Evolutionary conservation across 1,140 invertebrate genomes (phyloP).

Genomic region (Heliconius eleuchia): DNA sequence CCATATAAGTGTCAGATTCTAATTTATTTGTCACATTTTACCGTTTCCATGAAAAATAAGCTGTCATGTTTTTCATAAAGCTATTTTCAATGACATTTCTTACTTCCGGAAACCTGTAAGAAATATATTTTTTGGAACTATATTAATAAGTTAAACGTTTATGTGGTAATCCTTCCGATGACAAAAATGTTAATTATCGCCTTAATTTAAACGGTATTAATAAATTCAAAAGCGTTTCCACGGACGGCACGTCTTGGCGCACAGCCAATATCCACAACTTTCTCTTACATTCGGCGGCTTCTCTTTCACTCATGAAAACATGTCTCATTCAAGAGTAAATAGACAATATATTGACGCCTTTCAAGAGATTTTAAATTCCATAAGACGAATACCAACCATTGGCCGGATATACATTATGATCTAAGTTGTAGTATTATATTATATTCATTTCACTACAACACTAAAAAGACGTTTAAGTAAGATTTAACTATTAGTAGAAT

Average conservation of each 20-base stretch:
- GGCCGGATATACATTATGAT: slow-evolving; percentile 70
- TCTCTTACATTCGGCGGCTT: slow-evolving; percentile 57
- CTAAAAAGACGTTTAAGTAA: no score
- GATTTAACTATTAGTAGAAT: no score
- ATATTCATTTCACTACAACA: no score
- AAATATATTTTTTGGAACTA: slow-evolving; percentile 25
- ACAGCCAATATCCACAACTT: slow-evolving; percentile 62
- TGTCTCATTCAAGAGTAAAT: slow-evolving; percentile 35
- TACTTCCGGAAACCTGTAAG: slow-evolving; percentile 25
- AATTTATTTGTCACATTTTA: slow-evolving; percentile 9
- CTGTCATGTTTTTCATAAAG: slow-evolving; percentile 12
- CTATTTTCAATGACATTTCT: slow-evolving; percentile 17
- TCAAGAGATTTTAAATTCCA: slow-evolving; percentile 69
- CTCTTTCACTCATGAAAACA: slow-evolving; percentile 45
- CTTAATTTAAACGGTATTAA: slow-evolving; percentile 67
- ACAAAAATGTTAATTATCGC: slow-evolving; percentile 74
- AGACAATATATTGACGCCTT: slow-evolving; percentile 65
- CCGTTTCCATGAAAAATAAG: neutral
- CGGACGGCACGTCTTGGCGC: slow-evolving; percentile 52
- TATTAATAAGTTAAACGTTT: slow-evolving; percentile 49
- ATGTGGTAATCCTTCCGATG: slow-evolving; percentile 58
- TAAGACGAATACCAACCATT: slow-evolving; percentile 55
- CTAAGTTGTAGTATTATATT: slow-evolving; percentile 48
- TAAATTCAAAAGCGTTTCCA: slow-evolving; percentile 67
- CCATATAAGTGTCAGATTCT: neutral